A percentile compares a stretch with the other conserved stretches of the same genome.
phyloP scores from a whole-genome alignment of 2,888 invertebrate species.

The Drosophila maculinotata region DNA sequence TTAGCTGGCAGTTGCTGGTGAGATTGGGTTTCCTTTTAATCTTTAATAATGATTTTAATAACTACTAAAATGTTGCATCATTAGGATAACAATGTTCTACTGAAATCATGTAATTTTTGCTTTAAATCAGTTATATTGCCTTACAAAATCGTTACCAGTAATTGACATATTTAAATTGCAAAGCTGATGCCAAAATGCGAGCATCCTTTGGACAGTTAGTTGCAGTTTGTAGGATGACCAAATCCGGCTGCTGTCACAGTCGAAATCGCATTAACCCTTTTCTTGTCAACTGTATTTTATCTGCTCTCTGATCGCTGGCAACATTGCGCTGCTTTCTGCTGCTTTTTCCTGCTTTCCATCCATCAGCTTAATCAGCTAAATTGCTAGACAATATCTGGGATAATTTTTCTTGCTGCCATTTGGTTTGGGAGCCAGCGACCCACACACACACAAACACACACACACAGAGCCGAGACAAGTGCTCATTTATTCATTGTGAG shows the following conservation, averaged over 20 bases:
- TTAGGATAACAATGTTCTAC: not conserved
- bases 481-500: constrained; percentile 75
- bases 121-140: too few species aligned
- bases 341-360: constrained; percentile 71
- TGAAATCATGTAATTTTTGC: too few species aligned
- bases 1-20: too few species aligned
- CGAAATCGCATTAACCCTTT: constrained; percentile 79
- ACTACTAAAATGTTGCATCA: not conserved
- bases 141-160: not conserved
- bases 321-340: constrained; percentile 59
- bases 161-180: not conserved
- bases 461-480: constrained; percentile 64
- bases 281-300: constrained; percentile 55
- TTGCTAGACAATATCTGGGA: constrained; percentile 81
- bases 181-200: not conserved
- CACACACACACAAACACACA: constrained; percentile 17
- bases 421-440: constrained; percentile 47
- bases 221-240: constrained; percentile 31
- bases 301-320: constrained; percentile 64
- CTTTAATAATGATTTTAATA: not conserved
- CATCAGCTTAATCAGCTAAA: constrained; percentile 81
- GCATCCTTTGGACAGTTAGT: constrained; percentile 11
- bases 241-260: constrained; percentile 64
- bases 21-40: not conserved
- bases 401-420: constrained; percentile 79